phyloP scores from a whole-genome alignment of 2,797 vertebrate genomes.

The Ciconia nigra region DNA sequence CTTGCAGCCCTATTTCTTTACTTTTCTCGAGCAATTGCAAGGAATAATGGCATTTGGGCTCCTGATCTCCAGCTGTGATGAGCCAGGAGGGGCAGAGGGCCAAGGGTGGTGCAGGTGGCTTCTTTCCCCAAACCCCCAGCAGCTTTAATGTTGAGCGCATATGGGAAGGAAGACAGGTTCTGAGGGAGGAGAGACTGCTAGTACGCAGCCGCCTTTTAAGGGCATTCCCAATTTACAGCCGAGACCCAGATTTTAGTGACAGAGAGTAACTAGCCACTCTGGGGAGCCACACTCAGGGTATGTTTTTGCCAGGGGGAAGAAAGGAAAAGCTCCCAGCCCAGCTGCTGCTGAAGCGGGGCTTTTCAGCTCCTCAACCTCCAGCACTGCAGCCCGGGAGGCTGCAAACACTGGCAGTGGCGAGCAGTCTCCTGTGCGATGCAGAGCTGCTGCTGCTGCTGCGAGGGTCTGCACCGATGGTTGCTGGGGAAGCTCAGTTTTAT shows the following conservation, averaged over 20 bases:
- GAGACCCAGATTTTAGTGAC: neutral
- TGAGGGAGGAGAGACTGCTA: neutral
- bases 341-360: neutral
- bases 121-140: neutral
- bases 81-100: neutral
- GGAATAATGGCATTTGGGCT: neutral
- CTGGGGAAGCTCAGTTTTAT: neutral
- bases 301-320: neutral
- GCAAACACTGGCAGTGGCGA: rapidly evolving
- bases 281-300: neutral
- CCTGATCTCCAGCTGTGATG: neutral
- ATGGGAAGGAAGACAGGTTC: neutral
- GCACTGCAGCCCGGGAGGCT: neutral
- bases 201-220: neutral
- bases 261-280: neutral
- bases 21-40: rapidly evolving
- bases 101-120: neutral
- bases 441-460: neutral
- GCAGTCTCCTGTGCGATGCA: neutral
- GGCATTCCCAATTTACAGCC: neutral
- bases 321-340: neutral
- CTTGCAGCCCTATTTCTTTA: neutral
- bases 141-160: neutral
- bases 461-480: rapidly evolving
- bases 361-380: neutral